Conservation (phyloP, 2,888 invertebrate genomes). For the Imbricaverruca yamaguchii region DNA sequence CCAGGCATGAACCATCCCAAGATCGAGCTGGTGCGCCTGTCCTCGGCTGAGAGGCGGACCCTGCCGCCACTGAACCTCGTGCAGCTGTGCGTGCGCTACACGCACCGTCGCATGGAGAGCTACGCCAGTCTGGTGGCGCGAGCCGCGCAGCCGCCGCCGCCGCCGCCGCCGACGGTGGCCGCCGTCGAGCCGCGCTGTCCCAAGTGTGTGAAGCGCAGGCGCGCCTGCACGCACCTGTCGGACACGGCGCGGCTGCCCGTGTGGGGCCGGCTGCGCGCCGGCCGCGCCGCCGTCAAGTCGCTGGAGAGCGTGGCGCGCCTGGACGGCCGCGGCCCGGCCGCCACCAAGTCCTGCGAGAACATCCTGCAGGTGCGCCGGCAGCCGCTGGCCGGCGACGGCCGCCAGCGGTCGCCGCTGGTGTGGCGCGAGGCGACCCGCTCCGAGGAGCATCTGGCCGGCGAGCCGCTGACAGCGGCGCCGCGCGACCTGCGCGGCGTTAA, state of each 20-base stretch:
- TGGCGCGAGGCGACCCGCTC: constrained; percentile 6
- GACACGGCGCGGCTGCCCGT: background rate
- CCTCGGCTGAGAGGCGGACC: constrained; percentile 28
- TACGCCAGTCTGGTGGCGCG: background rate
- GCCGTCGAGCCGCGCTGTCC: background rate
- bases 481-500: background rate
- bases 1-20: constrained; percentile 25
- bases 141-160: background rate
- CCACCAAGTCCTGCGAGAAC: constrained; percentile 18
- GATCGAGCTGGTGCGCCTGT: constrained; percentile 32
- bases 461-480: background rate
- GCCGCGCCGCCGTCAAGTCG: background rate
- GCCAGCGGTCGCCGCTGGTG: background rate
- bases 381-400: constrained; percentile 4
- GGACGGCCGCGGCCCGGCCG: background rate
- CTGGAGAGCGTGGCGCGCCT: background rate
- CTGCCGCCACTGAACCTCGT: constrained; percentile 31
- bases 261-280: background rate
- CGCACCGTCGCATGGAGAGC: constrained; percentile 25
- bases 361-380: constrained; percentile 4
- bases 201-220: constrained; percentile 7
- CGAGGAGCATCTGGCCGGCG: constrained; percentile 14
- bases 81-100: constrained; percentile 30
- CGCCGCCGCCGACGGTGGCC: background rate
- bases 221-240: background rate